A percentile compares a stretch with the other conserved stretches of the same genome.
These are phyloP conservation scores for Platysternon megacephalum DNA, from an alignment of 2,113 vertebrate species.

Conservation along the genomic window DNA sequence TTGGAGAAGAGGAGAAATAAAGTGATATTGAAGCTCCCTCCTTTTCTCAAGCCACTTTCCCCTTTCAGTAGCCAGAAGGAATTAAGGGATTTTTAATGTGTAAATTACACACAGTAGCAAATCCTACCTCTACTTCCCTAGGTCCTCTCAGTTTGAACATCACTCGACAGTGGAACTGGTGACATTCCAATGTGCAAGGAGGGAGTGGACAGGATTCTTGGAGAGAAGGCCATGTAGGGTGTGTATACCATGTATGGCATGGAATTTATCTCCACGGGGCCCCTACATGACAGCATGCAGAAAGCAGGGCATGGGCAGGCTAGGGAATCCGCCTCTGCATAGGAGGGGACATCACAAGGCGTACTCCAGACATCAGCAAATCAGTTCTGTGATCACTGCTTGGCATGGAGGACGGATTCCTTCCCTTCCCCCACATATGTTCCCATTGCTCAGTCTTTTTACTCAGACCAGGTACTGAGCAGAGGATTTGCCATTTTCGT, in stretches of 20 bases:
- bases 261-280: background rate
- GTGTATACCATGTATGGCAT: background rate
- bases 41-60: background rate
- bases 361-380: background rate
- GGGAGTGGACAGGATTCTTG: too few species aligned
- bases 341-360: background rate
- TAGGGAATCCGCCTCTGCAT: background rate
- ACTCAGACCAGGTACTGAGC: background rate
- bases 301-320: background rate
- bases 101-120: background rate
- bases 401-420: background rate
- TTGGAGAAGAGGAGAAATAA: background rate
- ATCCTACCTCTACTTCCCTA: background rate
- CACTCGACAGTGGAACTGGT: background rate
- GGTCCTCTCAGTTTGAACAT: background rate
- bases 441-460: background rate
- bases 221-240: background rate
- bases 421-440: background rate
- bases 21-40: background rate
- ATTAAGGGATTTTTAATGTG: background rate
- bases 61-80: background rate
- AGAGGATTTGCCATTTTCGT: background rate
- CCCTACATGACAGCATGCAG: background rate
- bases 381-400: background rate
- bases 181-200: too few species aligned